These are phyloP conservation scores for Mythimna lalbum DNA, from an alignment of 2,888 invertebrate species.

Conservation along the genomic window DNA sequence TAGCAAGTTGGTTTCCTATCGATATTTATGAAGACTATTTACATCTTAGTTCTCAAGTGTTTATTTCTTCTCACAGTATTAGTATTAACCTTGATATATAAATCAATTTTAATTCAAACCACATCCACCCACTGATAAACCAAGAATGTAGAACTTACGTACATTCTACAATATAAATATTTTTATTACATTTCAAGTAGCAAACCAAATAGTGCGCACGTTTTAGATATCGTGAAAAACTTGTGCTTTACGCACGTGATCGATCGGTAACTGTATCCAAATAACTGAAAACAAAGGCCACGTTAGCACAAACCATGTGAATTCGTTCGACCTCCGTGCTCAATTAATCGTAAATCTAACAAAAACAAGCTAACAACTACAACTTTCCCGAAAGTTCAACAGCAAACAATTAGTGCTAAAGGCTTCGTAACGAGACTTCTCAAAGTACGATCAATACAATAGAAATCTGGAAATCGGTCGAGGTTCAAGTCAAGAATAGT, in stretches of 20 bases:
- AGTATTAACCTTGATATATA: conserved; percentile 45
- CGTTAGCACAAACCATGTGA: conserved; percentile 52
- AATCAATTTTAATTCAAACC: conserved; percentile 28
- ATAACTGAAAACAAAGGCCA: conserved; percentile 61
- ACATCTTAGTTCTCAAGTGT: conserved; percentile 2
- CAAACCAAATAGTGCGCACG: conserved; percentile 52
- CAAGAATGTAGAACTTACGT: conserved; percentile 38
- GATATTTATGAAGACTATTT: conserved; percentile 5
- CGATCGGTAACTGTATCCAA: conserved; percentile 46
- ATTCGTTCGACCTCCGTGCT: conserved; percentile 51
- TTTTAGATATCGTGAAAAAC: conserved; percentile 52
- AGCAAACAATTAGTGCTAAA: conserved; percentile 45
- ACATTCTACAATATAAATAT: conserved; percentile 51
- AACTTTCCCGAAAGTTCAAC: conserved; percentile 47
- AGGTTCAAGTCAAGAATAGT: conserved; percentile 33
- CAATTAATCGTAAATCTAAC: conserved; percentile 49
- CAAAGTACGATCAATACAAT: conserved; percentile 43
- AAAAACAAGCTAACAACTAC: conserved; percentile 40
- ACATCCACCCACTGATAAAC: conserved; percentile 36
- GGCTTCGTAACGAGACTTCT: conserved; percentile 30
- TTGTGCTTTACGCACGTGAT: conserved; percentile 47
- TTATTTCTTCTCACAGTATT: conserved; percentile 10
- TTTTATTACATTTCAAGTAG: conserved; percentile 54
- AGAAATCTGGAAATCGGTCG: conserved; percentile 45
- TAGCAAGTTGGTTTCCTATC: neutral